phyloP scores from a whole-genome alignment of 1,140 invertebrate genomes.

The Nixonia krombeini region DNA sequence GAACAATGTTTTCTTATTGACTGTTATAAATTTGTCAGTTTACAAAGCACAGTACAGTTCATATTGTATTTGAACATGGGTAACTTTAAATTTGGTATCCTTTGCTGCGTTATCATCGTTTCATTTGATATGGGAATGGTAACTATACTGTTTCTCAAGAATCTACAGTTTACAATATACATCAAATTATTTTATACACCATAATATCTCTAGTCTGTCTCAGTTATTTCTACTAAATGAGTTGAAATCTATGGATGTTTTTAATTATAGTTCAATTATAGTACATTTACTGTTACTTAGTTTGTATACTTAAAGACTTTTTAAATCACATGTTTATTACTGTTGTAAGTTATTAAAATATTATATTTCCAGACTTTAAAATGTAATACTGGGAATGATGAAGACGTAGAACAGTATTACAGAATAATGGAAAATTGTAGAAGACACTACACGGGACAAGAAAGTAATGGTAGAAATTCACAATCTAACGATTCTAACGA shows the following conservation, averaged over 20 bases:
- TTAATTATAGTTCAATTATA: too few species aligned
- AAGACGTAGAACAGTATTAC: constrained; percentile 55
- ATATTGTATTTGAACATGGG: constrained; percentile 13
- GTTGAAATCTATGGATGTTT: too few species aligned
- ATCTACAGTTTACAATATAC: too few species aligned
- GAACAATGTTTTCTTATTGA: constrained; percentile 1
- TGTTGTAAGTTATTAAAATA: too few species aligned
- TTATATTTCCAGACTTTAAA: constrained; percentile 53
- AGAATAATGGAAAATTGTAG: constrained; percentile 58
- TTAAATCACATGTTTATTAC: too few species aligned
- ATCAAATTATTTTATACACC: too few species aligned
- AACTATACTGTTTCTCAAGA: constrained; percentile 12
- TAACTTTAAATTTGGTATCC: constrained; percentile 11
- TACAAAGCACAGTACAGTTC: neutral
- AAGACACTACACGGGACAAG: constrained; percentile 37
- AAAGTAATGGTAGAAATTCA: constrained; percentile 37
- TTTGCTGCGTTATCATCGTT: constrained; percentile 18
- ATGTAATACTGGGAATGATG: constrained; percentile 59
- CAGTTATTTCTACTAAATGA: too few species aligned
- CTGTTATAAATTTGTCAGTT: constrained; percentile 18
- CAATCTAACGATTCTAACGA: constrained; percentile 45
- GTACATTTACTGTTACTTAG: too few species aligned
- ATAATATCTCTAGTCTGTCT: too few species aligned
- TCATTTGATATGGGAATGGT: constrained; percentile 17
- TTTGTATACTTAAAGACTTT: too few species aligned